These are phyloP conservation scores for Eumacrocentrus americanus DNA, from an alignment of 2,888 invertebrate genomes.

Conservation along the genomic window DNA sequence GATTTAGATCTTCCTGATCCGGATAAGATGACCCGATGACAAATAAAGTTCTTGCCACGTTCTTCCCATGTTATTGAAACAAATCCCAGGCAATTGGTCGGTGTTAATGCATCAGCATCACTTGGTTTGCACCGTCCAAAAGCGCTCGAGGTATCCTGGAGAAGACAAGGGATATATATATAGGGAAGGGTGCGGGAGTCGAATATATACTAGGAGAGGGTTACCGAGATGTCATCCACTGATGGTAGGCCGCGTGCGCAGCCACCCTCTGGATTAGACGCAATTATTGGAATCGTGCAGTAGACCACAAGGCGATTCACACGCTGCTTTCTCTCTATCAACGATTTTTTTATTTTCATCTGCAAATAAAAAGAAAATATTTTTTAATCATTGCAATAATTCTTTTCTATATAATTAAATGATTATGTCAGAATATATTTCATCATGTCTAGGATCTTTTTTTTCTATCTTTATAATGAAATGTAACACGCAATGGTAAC, in stretches of 20 bases:
- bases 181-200: conserved; percentile 25
- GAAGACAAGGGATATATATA: conserved; percentile 19
- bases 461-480: conserved; percentile 6
- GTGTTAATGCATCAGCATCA: conserved; percentile 37
- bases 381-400: no score
- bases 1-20: no score
- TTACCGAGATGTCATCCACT: conserved; percentile 41
- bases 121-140: not conserved
- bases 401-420: no score
- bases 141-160: not conserved
- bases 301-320: conserved; percentile 54
- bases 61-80: conserved; percentile 50
- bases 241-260: conserved; percentile 48
- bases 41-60: conserved; percentile 20
- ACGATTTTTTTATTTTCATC: conserved; percentile 4
- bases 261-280: conserved; percentile 53
- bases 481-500: not conserved
- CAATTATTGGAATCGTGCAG: conserved; percentile 57
- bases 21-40: conserved; percentile 26
- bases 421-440: no score
- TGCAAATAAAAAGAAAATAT: conserved; percentile 9
- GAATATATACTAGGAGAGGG: conserved; percentile 38
- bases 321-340: conserved; percentile 39
- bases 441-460: not conserved
- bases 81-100: conserved; percentile 48